These are phyloP conservation scores for Xenus cinereus DNA, from an alignment of 2,113 vertebrate species.

Conservation along the genomic window DNA sequence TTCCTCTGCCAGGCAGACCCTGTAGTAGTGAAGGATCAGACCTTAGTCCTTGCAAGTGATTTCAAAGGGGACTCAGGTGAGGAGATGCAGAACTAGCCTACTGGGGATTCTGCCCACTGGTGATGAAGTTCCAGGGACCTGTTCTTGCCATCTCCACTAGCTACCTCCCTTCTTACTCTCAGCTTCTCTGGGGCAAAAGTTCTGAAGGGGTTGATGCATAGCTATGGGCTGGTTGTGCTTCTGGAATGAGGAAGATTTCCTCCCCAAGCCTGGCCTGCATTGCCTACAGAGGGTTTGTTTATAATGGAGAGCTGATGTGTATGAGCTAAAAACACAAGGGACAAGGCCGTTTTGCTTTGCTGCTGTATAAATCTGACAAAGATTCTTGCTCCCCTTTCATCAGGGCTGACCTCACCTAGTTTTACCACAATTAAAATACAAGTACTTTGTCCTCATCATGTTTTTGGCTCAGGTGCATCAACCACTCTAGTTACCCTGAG, in stretches of 20 bases:
- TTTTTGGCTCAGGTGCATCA: conserved; percentile 15
- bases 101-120: background rate
- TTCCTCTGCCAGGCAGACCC: conserved; percentile 8
- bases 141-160: background rate
- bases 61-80: background rate
- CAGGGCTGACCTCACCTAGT: background rate
- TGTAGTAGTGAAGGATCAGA: background rate
- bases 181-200: background rate
- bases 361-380: background rate
- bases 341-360: background rate
- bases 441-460: background rate
- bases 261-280: background rate
- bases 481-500: conserved; percentile 17
- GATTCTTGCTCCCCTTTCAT: background rate
- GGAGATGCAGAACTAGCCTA: background rate
- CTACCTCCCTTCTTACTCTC: background rate
- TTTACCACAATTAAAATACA: background rate
- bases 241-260: conserved; percentile 42
- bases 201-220: conserved; percentile 45
- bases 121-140: background rate
- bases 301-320: background rate
- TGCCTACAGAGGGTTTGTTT: conserved; percentile 40
- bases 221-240: conserved; percentile 59
- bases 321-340: background rate
- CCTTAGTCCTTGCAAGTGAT: background rate